Evolutionary conservation across 2,888 invertebrate species (phyloP).

Genomic region (Cosmia trapezina): DNA sequence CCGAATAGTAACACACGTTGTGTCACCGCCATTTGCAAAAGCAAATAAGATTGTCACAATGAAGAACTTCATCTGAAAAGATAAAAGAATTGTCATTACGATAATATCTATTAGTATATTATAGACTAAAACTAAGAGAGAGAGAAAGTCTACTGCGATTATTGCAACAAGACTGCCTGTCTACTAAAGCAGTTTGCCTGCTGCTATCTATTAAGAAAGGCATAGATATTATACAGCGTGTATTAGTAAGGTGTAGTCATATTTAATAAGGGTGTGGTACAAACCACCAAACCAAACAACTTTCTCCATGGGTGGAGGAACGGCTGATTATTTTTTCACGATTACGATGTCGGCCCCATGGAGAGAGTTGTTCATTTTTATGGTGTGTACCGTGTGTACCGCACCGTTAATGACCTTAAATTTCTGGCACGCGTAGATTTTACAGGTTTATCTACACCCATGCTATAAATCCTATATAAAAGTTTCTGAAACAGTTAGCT

Average conservation of each 20-base stretch:
- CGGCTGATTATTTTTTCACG: neutral
- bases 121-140: neutral
- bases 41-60: slow-evolving; percentile 47
- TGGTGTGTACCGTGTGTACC: no score
- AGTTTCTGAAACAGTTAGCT: no score
- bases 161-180: neutral
- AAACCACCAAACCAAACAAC: neutral
- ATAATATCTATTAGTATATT: neutral
- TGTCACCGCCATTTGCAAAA: slow-evolving; percentile 29
- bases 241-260: neutral
- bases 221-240: neutral
- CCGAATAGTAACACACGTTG: slow-evolving; percentile 36
- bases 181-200: neutral
- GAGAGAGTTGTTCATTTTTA: neutral
- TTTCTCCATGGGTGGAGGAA: neutral
- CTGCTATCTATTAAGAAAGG: neutral
- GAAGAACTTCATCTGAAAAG: slow-evolving; percentile 69
- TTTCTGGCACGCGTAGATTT: neutral
- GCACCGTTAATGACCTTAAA: neutral
- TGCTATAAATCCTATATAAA: no score
- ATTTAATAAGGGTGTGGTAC: neutral
- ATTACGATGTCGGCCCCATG: neutral
- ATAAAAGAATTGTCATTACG: neutral
- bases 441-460: no score
- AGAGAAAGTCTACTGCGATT: neutral